phyloP scores from a whole-genome alignment of 1,140 invertebrate genomes.

The Bombus huntii region DNA sequence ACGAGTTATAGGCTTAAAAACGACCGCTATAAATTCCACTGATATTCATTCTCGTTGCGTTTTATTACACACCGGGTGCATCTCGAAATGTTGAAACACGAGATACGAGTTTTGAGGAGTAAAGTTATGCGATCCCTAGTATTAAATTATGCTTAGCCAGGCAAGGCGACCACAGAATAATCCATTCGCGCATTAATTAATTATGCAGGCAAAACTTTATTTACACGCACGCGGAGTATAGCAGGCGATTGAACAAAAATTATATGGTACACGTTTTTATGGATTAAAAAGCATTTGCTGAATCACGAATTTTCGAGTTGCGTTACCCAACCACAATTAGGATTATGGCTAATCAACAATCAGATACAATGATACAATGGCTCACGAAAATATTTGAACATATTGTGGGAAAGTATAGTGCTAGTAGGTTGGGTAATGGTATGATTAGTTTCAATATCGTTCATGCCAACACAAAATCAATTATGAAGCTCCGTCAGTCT shows the following conservation, averaged over 20 bases:
- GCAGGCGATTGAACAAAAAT: not conserved
- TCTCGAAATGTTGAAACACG: not conserved
- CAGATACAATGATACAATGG: too few relatives aligned
- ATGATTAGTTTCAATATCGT: too few relatives aligned
- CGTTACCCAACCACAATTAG: too few relatives aligned
- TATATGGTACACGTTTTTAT: not conserved
- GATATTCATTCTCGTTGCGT: not conserved
- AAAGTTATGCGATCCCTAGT: not conserved
- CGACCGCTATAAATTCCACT: not conserved
- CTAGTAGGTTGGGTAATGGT: too few relatives aligned
- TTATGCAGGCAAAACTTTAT: not conserved
- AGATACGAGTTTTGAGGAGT: too few relatives aligned
- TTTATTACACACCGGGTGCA: not conserved
- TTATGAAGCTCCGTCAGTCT: too few relatives aligned
- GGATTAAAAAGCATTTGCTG: not conserved
- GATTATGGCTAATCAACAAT: too few relatives aligned
- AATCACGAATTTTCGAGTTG: not conserved
- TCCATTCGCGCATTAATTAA: conserved; percentile 5
- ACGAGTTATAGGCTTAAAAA: not conserved
- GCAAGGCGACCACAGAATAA: not conserved
- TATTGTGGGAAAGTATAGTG: too few relatives aligned
- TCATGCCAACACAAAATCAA: too few relatives aligned
- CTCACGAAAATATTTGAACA: too few relatives aligned
- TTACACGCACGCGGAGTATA: not conserved
- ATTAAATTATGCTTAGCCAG: not conserved